phyloP scores from a whole-genome alignment of 2,113 vertebrate genomes.

The Apaloderma vittatum region DNA sequence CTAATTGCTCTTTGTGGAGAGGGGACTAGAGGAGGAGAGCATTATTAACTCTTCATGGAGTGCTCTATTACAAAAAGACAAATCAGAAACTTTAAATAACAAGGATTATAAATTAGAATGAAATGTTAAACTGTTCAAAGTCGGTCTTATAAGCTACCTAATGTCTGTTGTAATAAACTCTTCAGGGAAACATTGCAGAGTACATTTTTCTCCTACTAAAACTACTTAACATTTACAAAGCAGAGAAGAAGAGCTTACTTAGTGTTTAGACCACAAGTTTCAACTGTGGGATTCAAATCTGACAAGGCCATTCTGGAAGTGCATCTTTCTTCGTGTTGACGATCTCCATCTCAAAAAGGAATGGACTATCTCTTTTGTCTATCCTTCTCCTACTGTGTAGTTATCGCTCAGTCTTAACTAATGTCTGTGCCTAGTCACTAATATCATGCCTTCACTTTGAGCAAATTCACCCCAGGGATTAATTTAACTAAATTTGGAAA shows the following conservation, averaged over 20 bases:
- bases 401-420: neutral
- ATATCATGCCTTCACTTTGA: neutral
- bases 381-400: neutral
- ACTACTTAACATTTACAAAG: neutral
- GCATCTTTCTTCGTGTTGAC: neutral
- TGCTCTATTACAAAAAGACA: neutral
- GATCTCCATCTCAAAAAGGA: neutral
- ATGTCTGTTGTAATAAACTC: no score
- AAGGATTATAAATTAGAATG: neutral
- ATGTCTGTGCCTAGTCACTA: neutral
- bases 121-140: neutral
- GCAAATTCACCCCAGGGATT: neutral
- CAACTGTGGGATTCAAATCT: neutral
- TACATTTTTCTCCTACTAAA: neutral
- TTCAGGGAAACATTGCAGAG: neutral
- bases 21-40: neutral
- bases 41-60: neutral
- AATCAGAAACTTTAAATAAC: neutral
- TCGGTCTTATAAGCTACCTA: neutral
- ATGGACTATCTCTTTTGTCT: accelerated
- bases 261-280: neutral
- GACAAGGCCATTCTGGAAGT: neutral
- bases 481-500: neutral
- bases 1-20: neutral
- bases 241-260: neutral